Conservation (phyloP, 2,888 invertebrate species). For the Alcis repandata region DNA sequence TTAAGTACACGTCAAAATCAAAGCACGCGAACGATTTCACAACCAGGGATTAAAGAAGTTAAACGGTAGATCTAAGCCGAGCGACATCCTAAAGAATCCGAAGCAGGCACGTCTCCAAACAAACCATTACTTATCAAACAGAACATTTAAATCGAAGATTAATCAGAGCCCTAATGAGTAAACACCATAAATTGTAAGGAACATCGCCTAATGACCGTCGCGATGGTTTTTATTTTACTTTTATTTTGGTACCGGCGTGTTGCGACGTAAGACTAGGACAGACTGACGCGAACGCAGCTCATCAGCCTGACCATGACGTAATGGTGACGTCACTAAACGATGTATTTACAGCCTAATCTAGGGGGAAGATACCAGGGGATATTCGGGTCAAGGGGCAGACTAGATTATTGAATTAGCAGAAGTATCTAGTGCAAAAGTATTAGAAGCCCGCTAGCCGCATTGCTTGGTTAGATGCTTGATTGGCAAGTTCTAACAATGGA, state of each 20-base stretch:
- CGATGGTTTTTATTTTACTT: slow-evolving; percentile 43
- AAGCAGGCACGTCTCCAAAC: slow-evolving; percentile 35
- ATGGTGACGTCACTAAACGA: slow-evolving; percentile 67
- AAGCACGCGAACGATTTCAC: slow-evolving; percentile 17
- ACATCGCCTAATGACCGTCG: slow-evolving; percentile 34
- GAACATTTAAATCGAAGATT: slow-evolving; percentile 37
- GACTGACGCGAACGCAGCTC: slow-evolving; percentile 65
- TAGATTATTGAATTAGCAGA: slow-evolving; percentile 23
- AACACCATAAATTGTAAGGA: slow-evolving; percentile 41
- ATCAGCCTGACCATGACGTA: slow-evolving; percentile 64
- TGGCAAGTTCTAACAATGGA: too few species aligned
- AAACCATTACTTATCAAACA: slow-evolving; percentile 38
- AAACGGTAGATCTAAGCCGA: slow-evolving; percentile 25
- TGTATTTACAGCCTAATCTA: slow-evolving; percentile 55
- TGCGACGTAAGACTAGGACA: slow-evolving; percentile 61
- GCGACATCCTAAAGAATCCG: slow-evolving; percentile 29
- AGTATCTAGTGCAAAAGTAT: slow-evolving; percentile 4
- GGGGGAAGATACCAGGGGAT: slow-evolving; percentile 26
- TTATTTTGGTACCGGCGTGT: slow-evolving; percentile 52
- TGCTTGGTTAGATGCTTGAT: not conserved
- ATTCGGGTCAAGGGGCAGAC: slow-evolving; percentile 24
- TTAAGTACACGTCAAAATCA: slow-evolving; percentile 5
- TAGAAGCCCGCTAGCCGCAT: not conserved
- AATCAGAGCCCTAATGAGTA: slow-evolving; percentile 33
- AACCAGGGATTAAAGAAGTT: slow-evolving; percentile 19